These are phyloP conservation scores for Phalanger gymnotis DNA, from an alignment of 2,797 vertebrate genomes.

Conservation along the genomic window DNA sequence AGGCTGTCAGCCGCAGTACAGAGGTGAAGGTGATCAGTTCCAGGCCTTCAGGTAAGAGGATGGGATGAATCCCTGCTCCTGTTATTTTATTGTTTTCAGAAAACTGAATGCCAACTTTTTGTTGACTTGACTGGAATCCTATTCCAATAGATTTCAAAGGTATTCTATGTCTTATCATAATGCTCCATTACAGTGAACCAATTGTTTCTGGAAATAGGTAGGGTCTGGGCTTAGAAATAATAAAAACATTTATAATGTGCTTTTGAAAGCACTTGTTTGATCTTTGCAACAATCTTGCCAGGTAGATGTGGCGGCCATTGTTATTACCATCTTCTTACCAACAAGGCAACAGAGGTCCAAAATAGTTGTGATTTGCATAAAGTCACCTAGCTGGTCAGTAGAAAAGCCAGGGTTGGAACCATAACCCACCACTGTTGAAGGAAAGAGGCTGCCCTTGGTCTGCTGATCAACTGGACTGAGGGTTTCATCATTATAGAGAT, in stretches of 20 bases:
- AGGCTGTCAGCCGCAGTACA: constrained; percentile 93
- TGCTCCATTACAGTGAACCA: not conserved
- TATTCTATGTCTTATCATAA: not conserved
- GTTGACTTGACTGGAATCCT: not conserved
- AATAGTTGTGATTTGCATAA: not conserved
- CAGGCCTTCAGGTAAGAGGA: constrained; percentile 83
- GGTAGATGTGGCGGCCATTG: not conserved
- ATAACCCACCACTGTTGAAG: not conserved
- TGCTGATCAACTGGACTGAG: not conserved
- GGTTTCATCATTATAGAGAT: not conserved
- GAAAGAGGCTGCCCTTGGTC: not conserved
- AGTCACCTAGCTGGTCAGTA: not conserved
- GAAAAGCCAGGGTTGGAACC: not conserved
- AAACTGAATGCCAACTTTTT: not conserved
- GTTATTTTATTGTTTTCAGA: rapidly evolving
- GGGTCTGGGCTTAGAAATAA: not conserved
- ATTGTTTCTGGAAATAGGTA: not conserved
- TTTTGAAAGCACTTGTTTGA: not conserved
- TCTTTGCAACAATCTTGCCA: not conserved
- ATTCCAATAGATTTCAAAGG: not conserved
- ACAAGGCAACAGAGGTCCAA: not conserved
- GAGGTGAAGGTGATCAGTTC: constrained; percentile 89
- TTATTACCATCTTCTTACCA: not conserved
- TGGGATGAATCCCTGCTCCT: not conserved
- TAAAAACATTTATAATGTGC: not conserved